Conservation (phyloP, 2,113 vertebrate genomes). For the Cyphomyrus discorhynchus region DNA sequence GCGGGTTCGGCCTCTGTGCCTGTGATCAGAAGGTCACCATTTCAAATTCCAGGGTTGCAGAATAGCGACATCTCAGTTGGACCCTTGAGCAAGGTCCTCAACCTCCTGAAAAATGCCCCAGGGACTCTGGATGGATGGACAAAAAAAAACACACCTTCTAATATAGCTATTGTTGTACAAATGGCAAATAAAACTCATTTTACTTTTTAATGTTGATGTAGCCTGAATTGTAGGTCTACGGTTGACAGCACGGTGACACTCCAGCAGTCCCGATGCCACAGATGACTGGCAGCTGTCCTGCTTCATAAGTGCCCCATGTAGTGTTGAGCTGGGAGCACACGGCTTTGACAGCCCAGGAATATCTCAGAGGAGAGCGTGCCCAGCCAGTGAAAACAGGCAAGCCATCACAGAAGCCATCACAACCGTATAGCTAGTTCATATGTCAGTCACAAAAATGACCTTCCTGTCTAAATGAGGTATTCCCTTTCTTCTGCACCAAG, state of each 20-base stretch:
- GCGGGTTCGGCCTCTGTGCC: neutral
- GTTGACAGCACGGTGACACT: neutral
- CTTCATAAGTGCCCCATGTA: neutral
- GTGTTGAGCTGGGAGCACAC: neutral
- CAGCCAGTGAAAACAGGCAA: neutral
- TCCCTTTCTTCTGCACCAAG: neutral
- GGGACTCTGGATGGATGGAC: neutral
- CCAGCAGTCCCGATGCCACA: neutral
- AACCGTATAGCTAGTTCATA: neutral
- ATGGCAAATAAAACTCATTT: neutral
- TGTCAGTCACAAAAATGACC: neutral
- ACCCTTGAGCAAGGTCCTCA: neutral
- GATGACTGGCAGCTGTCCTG: neutral
- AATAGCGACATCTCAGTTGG: neutral
- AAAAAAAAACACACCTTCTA: neutral
- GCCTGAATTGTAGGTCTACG: neutral
- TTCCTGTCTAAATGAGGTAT: neutral
- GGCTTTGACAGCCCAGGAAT: neutral
- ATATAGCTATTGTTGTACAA: neutral
- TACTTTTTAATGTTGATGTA: neutral
- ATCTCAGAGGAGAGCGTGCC: neutral
- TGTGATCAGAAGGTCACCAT: neutral
- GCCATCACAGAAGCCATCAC: neutral
- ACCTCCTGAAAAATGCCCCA: neutral
- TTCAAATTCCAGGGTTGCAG: neutral